Evolutionary conservation across 2,113 vertebrate genomes (phyloP).

Genomic region (Gracilinanus agilis): DNA sequence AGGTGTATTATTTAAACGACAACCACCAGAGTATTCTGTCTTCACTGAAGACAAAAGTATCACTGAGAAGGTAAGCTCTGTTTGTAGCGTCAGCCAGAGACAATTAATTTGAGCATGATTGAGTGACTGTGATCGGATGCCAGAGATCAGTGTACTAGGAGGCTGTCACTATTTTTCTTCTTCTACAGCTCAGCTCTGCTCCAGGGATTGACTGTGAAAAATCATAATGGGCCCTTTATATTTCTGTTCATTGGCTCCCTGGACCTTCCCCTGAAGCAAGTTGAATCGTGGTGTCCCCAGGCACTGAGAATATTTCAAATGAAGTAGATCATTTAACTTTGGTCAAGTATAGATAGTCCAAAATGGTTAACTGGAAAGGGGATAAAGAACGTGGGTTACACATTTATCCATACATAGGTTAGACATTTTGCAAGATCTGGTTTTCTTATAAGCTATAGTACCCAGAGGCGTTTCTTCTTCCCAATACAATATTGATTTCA

Average conservation of each 20-base stretch:
- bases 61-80: conserved; percentile 19
- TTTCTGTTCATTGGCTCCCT: background rate
- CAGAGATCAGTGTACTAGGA: background rate
- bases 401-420: background rate
- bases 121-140: background rate
- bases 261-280: background rate
- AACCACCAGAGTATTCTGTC: conserved; percentile 26
- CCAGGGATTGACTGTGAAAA: conserved; percentile 25
- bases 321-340: conserved; percentile 11
- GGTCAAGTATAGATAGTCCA: conserved; percentile 61
- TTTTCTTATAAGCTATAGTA: accelerated
- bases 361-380: background rate
- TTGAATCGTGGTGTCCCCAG: conserved; percentile 9
- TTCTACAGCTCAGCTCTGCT: background rate
- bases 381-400: background rate
- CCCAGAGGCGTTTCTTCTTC: accelerated
- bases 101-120: background rate
- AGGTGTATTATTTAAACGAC: conserved; percentile 52
- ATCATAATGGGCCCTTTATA: background rate
- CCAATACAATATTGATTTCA: background rate
- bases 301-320: conserved; percentile 40
- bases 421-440: accelerated
- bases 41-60: conserved; percentile 56
- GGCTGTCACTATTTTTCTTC: background rate
- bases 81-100: background rate